Evolutionary conservation across 2,888 invertebrate species (phyloP), one percentile per base, ranked within the genome.

Genomic region (Sclerodermus sp.): DNA sequence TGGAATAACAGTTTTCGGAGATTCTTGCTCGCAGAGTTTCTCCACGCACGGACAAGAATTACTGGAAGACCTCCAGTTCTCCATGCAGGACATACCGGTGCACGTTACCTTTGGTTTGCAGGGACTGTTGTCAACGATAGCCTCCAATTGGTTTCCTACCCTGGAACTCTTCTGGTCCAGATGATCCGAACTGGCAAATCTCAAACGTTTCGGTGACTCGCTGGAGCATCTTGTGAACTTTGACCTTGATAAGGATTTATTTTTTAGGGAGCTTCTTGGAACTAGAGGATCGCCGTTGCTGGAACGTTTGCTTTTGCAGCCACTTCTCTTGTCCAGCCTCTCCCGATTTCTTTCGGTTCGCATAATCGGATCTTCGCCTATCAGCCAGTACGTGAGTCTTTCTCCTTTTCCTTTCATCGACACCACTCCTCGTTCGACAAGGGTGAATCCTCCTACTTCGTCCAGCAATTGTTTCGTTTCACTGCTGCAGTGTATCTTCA

Each of bases 361-460:
- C 38, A 84, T 82, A 5, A 79, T 77, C 0, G 84, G 80, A 49
- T 90, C 87, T 73, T 93, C 91, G 0, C 91, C 91, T 4, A 87
- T 78, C 34, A 93, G 78, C 91, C 92, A 93, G 76, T 88, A 93
- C 1, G 93, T 93, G 56, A 86, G 79, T 72, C 90, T 87, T 38
- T 91, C 90, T 0, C 90, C 89, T 76, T 92, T 92, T 40, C 92
- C 92, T 73, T 93, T 93, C 85, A 93, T 88, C 2, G 87, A 80
- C 3, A 92, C 84, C 29, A 89, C 68, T 0, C 93, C 93, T 0
- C 93, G 83, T 68, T 91, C 91, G 45, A 85, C 81, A 3, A 87
- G 67, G n/a, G 86, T 80, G 70, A 92, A 93, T 1, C 92, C 92
- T 0, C 89, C 89, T 15, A 92, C 72, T 54, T 85, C 83, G 55